Conservation (phyloP, 2,113 vertebrate genomes). For the Nerophis ophidion region DNA sequence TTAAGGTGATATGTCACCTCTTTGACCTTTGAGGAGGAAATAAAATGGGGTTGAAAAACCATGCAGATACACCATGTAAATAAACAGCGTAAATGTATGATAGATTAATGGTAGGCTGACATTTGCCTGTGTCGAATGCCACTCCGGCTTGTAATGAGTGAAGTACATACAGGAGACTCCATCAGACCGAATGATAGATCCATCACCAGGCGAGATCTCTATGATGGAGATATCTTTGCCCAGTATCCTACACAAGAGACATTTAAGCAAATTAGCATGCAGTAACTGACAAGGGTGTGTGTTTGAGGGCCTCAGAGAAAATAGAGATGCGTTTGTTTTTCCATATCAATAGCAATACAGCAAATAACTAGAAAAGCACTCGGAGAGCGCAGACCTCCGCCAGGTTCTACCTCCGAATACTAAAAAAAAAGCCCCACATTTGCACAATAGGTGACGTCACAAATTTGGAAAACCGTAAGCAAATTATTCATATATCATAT, state of each 20-base stretch:
- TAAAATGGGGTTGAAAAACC: background rate
- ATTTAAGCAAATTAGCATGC: background rate
- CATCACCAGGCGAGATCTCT: constrained; percentile 85
- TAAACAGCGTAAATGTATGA: background rate
- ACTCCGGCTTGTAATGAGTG: constrained; percentile 59
- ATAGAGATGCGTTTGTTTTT: background rate
- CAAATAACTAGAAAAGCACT: too few species aligned
- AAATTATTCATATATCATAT: too few species aligned
- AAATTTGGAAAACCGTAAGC: too few species aligned
- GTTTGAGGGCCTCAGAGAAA: background rate
- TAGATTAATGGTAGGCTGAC: background rate
- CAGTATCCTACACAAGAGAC: constrained; percentile 62
- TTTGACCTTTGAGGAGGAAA: constrained; percentile 35
- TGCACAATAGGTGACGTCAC: too few species aligned
- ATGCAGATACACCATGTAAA: background rate
- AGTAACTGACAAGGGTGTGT: background rate
- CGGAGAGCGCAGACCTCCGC: too few species aligned
- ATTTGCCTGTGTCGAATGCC: constrained; percentile 35
- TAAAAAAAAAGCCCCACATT: too few species aligned
- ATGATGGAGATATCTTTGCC: constrained; percentile 60
- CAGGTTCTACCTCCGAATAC: too few species aligned
- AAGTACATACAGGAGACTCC: constrained; percentile 79
- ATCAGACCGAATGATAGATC: constrained; percentile 83
- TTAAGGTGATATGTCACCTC: constrained; percentile 63
- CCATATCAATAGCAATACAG: background rate